These are phyloP conservation scores for Subacronicta megacephala DNA, from an alignment of 2,888 invertebrate genomes.

Conservation along the genomic window DNA sequence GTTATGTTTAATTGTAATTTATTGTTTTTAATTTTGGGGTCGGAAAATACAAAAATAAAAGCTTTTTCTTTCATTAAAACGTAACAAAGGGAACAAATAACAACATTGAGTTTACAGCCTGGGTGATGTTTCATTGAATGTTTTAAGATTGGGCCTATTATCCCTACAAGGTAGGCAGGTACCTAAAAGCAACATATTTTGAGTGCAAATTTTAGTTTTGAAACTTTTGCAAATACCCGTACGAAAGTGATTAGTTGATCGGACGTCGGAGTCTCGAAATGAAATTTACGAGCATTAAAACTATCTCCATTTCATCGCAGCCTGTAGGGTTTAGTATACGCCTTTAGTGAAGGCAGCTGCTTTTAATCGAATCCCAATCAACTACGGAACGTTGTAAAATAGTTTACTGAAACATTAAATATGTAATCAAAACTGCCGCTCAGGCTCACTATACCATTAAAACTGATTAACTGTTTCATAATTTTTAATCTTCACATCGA, in stretches of 20 bases:
- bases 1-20: constrained; percentile 24
- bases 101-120: not conserved
- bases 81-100: not conserved
- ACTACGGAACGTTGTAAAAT: constrained; percentile 80
- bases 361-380: constrained; percentile 87
- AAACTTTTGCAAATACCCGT: constrained; percentile 76
- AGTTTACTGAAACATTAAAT: constrained; percentile 83
- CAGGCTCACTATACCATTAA: constrained; percentile 71
- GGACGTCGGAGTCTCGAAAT: constrained; percentile 76
- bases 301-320: constrained; percentile 85
- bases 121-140: not conserved
- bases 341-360: constrained; percentile 77
- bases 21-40: constrained; percentile 10
- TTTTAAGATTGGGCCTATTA: constrained; percentile 5
- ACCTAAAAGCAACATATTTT: too few relatives aligned
- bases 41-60: not conserved
- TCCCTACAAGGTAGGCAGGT: constrained; percentile 20
- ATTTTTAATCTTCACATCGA: constrained; percentile 69
- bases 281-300: constrained; percentile 88
- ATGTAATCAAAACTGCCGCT: constrained; percentile 78
- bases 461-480: constrained; percentile 77
- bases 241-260: constrained; percentile 82
- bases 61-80: not conserved
- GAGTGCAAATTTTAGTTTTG: constrained; percentile 68
- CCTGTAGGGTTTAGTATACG: constrained; percentile 75